phyloP scores from a whole-genome alignment of 2,888 invertebrate genomes.

The Agonopterix subpropinquella region DNA sequence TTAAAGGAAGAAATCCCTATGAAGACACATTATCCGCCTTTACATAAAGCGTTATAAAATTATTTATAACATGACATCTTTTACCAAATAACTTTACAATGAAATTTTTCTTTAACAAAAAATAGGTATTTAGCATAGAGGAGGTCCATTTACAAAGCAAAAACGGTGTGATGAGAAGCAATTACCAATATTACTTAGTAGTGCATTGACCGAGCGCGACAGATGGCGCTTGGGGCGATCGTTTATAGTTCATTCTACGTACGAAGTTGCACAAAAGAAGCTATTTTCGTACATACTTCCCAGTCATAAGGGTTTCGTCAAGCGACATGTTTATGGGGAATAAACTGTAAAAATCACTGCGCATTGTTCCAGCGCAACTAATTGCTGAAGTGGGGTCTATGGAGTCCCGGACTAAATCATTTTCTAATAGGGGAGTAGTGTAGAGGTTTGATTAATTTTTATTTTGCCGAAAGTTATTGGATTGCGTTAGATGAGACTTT shows the following conservation, averaged over 20 bases:
- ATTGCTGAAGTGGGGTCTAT: constrained; percentile 69
- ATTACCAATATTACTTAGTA: constrained; percentile 65
- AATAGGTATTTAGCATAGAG: too few species aligned
- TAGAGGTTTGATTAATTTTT: constrained; percentile 13
- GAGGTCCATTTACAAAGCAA: neutral
- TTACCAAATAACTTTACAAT: too few species aligned
- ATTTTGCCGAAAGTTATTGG: constrained; percentile 12
- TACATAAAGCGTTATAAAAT: too few species aligned
- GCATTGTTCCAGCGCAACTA: constrained; percentile 73
- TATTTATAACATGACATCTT: too few species aligned
- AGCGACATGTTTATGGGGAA: too few species aligned
- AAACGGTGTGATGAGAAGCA: constrained; percentile 38
- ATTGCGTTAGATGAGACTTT: neutral
- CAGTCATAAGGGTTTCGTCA: too few species aligned
- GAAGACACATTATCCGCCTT: too few species aligned
- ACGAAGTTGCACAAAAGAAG: too few species aligned
- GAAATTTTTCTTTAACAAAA: too few species aligned
- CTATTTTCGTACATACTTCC: too few species aligned
- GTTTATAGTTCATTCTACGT: constrained; percentile 27
- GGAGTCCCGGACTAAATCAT: constrained; percentile 63
- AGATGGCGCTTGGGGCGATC: constrained; percentile 65
- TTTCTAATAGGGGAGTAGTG: constrained; percentile 51
- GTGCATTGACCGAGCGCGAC: constrained; percentile 43
- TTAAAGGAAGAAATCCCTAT: too few species aligned
- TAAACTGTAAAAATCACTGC: constrained; percentile 63